These are phyloP conservation scores for Dasyprocta punctata DNA, from an alignment of 2,113 vertebrate species.

Conservation along the genomic window DNA sequence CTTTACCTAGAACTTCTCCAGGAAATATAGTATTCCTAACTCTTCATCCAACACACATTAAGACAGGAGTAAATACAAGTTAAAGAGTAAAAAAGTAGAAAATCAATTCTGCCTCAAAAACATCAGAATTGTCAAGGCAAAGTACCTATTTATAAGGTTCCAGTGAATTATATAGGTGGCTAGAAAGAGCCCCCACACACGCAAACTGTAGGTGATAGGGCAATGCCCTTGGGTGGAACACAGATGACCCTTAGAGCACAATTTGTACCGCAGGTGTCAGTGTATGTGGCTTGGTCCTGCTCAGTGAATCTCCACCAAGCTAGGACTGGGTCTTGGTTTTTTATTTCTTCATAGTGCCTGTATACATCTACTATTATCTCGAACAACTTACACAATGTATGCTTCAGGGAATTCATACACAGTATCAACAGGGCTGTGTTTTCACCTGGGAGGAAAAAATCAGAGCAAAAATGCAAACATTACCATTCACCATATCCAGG, in stretches of 20 bases:
- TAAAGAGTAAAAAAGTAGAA: not conserved
- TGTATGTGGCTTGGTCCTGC: not conserved
- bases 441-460: not conserved
- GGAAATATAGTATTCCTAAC: not conserved
- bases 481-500: not conserved
- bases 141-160: not conserved
- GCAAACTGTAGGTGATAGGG: rapidly evolving
- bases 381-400: not conserved
- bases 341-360: not conserved
- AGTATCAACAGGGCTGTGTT: not conserved
- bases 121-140: not conserved
- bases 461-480: not conserved
- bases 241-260: not conserved
- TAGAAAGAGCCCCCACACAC: not conserved
- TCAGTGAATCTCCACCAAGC: not conserved
- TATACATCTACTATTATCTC: not conserved
- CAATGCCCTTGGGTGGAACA: too few relatives aligned
- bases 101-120: not conserved
- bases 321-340: not conserved
- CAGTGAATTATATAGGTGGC: not conserved
- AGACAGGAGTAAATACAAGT: not conserved
- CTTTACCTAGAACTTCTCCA: not conserved
- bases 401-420: not conserved
- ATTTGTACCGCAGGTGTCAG: not conserved
- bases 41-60: not conserved